Evolutionary conservation across 2,797 vertebrate genomes (phyloP), one percentile per base, ranked within the genome.

Genomic region (Ptychobarbus kaznakovi): DNA sequence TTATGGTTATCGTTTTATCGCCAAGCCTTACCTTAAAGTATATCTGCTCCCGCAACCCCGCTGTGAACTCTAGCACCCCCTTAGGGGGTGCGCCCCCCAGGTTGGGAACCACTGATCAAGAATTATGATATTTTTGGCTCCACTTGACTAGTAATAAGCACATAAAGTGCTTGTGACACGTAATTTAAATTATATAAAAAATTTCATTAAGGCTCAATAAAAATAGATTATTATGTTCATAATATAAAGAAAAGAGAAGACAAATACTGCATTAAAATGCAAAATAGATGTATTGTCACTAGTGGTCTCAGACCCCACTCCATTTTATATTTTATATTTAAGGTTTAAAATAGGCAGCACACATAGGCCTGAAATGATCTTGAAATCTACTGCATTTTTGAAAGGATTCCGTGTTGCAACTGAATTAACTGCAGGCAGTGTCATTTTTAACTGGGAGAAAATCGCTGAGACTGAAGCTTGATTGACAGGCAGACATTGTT

Each of bases 401-500:
- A 53, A 8, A 49, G 25, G 5, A 32, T 25, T 80, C 11, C 2
- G 25, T 65, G 16, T 42, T 69, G 63, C 3, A 70, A 38, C 74
- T 16, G 18, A 69, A 79, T 69, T 53, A 69, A 84, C 49, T 73
- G 40, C 56, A 63, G 69, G 25, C 53, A 35, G 44, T 68, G 82
- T 68, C 65, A 58, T 78, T 51, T 78, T 53, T 44, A 83, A 40
- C 38, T 32, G 25, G 15, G 53, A 63, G 63, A 78, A 56, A 28
- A 56, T 69, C 63, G 1, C 63, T 32, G 51, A 44, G 35, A 77
- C 51, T 84, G 74, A 84, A 84, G 72, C 22, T 32, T 56, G 63
- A 84, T 22, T 84, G 83, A 79, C 74, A 84, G 32, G 63, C 44
- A 76, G 13, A 83, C 58, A 76, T 66, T 77, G 63, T 78, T 77